Evolutionary conservation across 2,888 invertebrate genomes (phyloP), one percentile per base, ranked within the genome.

Genomic region (Bursaphelenchus okinawaensis): DNA sequence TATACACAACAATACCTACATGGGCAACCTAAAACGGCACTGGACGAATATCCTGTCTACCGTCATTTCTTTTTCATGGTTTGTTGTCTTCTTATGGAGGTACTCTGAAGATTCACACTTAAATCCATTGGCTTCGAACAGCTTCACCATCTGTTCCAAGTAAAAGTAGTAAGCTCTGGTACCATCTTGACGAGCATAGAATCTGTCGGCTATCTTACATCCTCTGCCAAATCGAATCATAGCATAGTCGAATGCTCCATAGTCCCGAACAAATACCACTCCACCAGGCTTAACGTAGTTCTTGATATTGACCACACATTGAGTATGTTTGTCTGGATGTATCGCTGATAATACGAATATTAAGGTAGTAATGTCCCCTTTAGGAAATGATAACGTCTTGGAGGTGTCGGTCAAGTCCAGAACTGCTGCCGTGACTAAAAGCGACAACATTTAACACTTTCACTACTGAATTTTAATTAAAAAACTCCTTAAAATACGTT

Each of bases 341-440:
- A 98, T 89, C 0, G 96, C 91, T 0, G 96, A 96, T 40, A 98
- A 84, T 0, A 96, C 93, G 86, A 98, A 98, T 68, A 98, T 90
- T 81, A 95, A 84, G 20, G 93, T 92, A 1, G 89, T 88, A 27
- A 94, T 87, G 83, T 95, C 91, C 0, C 93, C 86, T 89, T 66
- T 56, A 22, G 72, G 69, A 20, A 65, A 51, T 7, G 66, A 8
- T 88, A 82, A 8, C 87, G 85, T 78, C 16, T 70, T 71, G 22
- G 54, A 56, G 24, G 70, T 68, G 22, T 69, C 57, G 0, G 72
- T 52, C 9, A 59, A 66, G 16, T 69, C 59, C 0, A 71, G 65
- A 26, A 55, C 0, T 69, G 69, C 29, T 22, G 26, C 40, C 12
- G 40, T 40, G n/a, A 40, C 40, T 40, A 40, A 40, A 40, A 12